Percentiles rank a stretch among this genome's conserved stretches.
Evolutionary conservation across 1,140 invertebrate species (phyloP).

Genomic region (Nilaparvata lugens): DNA sequence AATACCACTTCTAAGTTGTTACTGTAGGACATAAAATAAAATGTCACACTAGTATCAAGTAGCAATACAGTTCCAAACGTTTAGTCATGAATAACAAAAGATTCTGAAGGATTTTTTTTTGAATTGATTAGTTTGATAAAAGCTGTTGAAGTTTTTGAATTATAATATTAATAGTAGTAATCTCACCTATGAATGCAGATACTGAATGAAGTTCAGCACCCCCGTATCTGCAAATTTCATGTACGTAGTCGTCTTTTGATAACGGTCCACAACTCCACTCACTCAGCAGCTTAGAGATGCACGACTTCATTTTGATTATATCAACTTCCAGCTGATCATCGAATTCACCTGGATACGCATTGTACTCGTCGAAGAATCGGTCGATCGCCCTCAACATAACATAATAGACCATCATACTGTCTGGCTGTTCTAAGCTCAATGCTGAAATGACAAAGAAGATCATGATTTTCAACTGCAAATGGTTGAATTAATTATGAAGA

Average conservation of each 20-base stretch:
- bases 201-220: conserved; percentile 90
- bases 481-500: too few relatives aligned
- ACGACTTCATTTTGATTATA: conserved; percentile 73
- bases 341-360: conserved; percentile 82
- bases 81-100: too few relatives aligned
- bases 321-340: conserved; percentile 82
- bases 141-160: too few relatives aligned
- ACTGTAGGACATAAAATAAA: too few relatives aligned
- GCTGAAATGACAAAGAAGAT: conserved; percentile 36
- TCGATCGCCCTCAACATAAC: conserved; percentile 85
- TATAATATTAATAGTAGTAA: too few relatives aligned
- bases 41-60: too few relatives aligned
- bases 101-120: too few relatives aligned
- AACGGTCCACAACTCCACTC: conserved; percentile 75
- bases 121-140: too few relatives aligned
- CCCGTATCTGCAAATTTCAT: conserved; percentile 91
- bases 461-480: background rate
- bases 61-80: too few relatives aligned
- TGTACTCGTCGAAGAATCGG: conserved; percentile 79
- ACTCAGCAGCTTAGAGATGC: conserved; percentile 63
- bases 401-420: conserved; percentile 84
- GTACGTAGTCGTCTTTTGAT: conserved; percentile 87
- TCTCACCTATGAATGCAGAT: conserved; percentile 77
- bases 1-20: too few relatives aligned
- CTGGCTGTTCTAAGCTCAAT: conserved; percentile 59